These are phyloP conservation scores for Brachyrhaphis roseni DNA, from an alignment of 2,797 vertebrate genomes.

Conservation along the genomic window DNA sequence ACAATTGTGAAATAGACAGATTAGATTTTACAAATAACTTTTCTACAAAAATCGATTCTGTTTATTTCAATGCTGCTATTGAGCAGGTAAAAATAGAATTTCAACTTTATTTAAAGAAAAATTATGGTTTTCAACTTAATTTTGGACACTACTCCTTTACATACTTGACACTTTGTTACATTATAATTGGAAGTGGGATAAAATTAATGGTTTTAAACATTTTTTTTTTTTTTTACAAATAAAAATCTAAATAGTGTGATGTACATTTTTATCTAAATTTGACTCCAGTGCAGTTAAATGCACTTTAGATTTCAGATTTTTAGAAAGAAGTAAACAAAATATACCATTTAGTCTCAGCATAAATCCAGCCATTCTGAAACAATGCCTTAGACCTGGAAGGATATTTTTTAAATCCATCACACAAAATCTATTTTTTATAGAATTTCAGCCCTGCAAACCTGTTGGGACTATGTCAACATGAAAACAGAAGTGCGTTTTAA, in stretches of 20 bases:
- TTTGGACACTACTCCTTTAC: too few relatives aligned
- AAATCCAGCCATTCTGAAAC: background rate
- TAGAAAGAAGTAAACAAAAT: background rate
- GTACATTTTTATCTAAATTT: background rate
- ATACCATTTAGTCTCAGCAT: background rate
- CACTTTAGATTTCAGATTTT: background rate
- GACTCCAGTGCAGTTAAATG: background rate
- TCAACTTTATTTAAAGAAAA: too few relatives aligned
- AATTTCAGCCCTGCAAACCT: conserved; percentile 4
- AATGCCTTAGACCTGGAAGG: background rate
- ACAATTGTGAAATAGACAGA: too few relatives aligned
- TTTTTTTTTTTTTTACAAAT: background rate
- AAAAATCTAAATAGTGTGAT: background rate
- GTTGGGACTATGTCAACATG: conserved; percentile 13
- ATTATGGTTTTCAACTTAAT: too few relatives aligned
- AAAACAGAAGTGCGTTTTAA: conserved; percentile 18
- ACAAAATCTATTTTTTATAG: background rate
- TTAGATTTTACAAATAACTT: too few relatives aligned
- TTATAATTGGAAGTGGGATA: background rate
- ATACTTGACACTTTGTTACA: background rate
- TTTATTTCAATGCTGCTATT: too few relatives aligned
- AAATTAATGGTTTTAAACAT: background rate
- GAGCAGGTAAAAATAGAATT: too few relatives aligned
- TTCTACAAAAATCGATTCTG: too few relatives aligned
- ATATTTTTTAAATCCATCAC: background rate